Base-by-base conservation (phyloP, 2,888 invertebrate species). In the Eupithecia tripunctaria region DNA sequence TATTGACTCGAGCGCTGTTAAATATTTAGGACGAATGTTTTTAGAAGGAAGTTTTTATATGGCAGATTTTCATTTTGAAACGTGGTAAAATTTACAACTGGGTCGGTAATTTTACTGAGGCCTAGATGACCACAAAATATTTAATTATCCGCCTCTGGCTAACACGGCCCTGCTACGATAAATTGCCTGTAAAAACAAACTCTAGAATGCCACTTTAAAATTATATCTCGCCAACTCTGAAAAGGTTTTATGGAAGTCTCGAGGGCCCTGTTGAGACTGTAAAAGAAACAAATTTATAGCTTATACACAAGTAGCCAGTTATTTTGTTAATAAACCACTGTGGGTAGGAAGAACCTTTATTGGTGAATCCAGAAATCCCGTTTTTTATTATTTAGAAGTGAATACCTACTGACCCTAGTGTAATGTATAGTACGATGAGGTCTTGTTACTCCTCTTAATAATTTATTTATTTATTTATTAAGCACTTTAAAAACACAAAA, bases 171-270 rank as follows among this genome's bases (percentile, higher is more conserved):
- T 7, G 32, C 32, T 32, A 62, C 32, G 60, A 70, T 59, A 75
- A 75, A 72, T 72, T 59, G 69, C 68, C 59, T 65, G 72, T 74
- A 70, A 75, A 67, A 75, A 68, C 69, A 75, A 75, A 75, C 70
- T 72, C 47, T 60, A 75, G 67, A 67, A 69, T 64, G 69, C 67
- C 71, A 71, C 71, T 74, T 70, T 72, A 72, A 74, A 74, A 74
- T 74, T 74, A 72, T 74, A 74, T 67, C 71, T 72, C 51, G 41
- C 38, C 65, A 67, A 62, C 65, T 62, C 62, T 12, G 72, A 29
- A 56, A 73, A 67, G 68, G 68, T 74, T 68, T 69, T 70, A 70
- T 64, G 43, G 67, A 25, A 18, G 62, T 68, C 73, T 47, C 70
- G 60, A 64, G 70, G 47, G 70, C 47, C 25, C 68, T 25, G 27